Conservation (phyloP, 2,888 invertebrate species). For the Drosophila demipolita region DNA sequence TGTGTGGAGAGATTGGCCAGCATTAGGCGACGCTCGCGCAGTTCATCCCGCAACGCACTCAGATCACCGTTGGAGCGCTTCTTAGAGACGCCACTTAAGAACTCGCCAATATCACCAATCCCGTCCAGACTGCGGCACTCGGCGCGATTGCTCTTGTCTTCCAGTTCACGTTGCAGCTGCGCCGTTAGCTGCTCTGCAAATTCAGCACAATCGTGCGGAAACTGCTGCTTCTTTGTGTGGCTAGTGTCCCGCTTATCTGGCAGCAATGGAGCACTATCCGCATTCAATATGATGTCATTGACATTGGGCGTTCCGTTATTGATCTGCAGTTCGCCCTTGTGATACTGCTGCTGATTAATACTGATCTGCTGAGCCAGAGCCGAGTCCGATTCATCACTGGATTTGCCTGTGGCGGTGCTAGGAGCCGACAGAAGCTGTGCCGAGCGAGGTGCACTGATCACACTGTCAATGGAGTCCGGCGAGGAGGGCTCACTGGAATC, state of each 20-base stretch:
- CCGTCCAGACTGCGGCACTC: slow-evolving; percentile 82
- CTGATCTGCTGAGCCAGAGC: slow-evolving; percentile 50
- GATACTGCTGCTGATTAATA: slow-evolving; percentile 59
- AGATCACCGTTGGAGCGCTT: slow-evolving; percentile 82
- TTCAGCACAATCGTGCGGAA: slow-evolving; percentile 89
- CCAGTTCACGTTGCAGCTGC: slow-evolving; percentile 91
- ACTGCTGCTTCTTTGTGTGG: slow-evolving; percentile 41
- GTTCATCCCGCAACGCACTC: slow-evolving; percentile 82
- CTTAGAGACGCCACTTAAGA: slow-evolving; percentile 56
- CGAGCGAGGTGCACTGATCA: slow-evolving; percentile 89
- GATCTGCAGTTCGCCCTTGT: slow-evolving; percentile 70
- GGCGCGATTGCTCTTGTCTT: slow-evolving; percentile 85
- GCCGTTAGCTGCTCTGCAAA: slow-evolving; percentile 94
- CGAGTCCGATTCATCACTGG: slow-evolving; percentile 61
- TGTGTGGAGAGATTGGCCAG: slow-evolving; percentile 84
- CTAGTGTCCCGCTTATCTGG: slow-evolving; percentile 57
- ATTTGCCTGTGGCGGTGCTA: slow-evolving; percentile 43
- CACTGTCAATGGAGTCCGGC: slow-evolving; percentile 94
- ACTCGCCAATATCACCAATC: slow-evolving; percentile 79
- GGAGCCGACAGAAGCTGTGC: slow-evolving; percentile 49
- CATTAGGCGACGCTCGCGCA: slow-evolving; percentile 84
- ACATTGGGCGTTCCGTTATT: slow-evolving; percentile 58
- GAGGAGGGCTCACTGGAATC: slow-evolving; percentile 94
- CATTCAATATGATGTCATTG: slow-evolving; percentile 77
- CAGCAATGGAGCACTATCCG: slow-evolving; percentile 74